Percentiles rank a stretch among this genome's conserved stretches.
These are phyloP conservation scores for Tenebrosternarchus preto DNA, from an alignment of 2,113 vertebrate species.

Conservation along the genomic window DNA sequence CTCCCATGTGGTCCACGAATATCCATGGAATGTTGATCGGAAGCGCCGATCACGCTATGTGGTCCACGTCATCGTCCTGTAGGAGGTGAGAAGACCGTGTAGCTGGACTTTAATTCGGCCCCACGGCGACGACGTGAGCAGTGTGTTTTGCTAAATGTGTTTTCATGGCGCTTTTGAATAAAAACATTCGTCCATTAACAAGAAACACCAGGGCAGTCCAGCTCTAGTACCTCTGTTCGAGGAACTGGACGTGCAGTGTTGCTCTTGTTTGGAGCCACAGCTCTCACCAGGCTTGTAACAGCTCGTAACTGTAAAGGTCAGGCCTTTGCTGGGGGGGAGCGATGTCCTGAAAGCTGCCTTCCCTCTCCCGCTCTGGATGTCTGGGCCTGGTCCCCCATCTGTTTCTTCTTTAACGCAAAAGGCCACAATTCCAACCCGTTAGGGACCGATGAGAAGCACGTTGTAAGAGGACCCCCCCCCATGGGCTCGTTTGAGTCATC, in stretches of 20 bases:
- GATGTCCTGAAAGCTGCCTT: conserved; percentile 15
- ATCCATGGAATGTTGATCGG: conserved; percentile 8
- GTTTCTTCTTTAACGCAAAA: conserved; percentile 42
- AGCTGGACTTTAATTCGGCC: background rate
- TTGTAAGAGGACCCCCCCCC: conserved; percentile 31
- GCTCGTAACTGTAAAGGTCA: background rate
- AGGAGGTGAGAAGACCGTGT: background rate
- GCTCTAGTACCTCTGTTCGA: background rate
- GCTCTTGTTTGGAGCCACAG: background rate
- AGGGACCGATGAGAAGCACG: conserved; percentile 26
- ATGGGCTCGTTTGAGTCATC: conserved; percentile 38
- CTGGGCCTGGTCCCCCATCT: conserved; percentile 41
- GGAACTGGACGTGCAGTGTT: background rate
- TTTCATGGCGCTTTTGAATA: background rate
- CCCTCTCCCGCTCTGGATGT: background rate
- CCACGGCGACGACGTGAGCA: background rate
- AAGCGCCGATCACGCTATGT: conserved; percentile 14
- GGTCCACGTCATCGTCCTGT: background rate
- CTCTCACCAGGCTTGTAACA: background rate
- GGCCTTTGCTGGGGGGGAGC: conserved; percentile 31
- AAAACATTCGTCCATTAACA: background rate
- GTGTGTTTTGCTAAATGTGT: background rate
- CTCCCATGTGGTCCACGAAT: conserved; percentile 39
- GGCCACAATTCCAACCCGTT: conserved; percentile 36
- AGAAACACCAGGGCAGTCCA: background rate